Conservation (phyloP, 2,888 invertebrate species). For the Acleris literana region DNA sequence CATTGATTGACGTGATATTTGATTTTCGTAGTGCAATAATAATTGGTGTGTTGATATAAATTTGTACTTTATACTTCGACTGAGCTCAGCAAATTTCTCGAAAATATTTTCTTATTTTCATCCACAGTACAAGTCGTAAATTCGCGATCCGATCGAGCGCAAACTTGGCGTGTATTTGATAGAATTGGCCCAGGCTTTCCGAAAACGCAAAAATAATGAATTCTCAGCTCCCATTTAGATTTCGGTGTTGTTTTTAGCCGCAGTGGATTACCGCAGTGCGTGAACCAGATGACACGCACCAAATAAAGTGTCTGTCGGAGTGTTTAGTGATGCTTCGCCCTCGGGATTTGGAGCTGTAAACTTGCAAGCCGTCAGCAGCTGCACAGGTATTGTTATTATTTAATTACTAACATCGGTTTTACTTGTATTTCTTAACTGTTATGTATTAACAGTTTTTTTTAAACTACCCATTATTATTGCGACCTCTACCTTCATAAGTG, state of each 20-base stretch:
- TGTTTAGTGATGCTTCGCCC: not conserved
- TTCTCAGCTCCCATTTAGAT: conserved; percentile 24
- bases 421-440: too few species aligned
- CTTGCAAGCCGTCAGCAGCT: not conserved
- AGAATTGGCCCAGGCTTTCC: conserved; percentile 25
- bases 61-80: conserved; percentile 4
- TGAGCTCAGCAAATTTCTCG: conserved; percentile 4
- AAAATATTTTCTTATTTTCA: conserved; percentile 22
- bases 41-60: conserved; percentile 7
- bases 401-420: too few species aligned
- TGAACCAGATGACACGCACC: conserved; percentile 14
- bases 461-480: too few species aligned
- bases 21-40: not conserved
- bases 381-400: not conserved
- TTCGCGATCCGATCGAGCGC: conserved; percentile 18
- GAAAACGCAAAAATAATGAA: conserved; percentile 26
- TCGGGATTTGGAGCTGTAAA: not conserved
- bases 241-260: conserved; percentile 17
- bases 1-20: not conserved
- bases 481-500: too few species aligned
- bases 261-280: conserved; percentile 32
- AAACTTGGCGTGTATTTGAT: conserved; percentile 25
- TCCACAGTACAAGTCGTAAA: conserved; percentile 25
- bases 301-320: not conserved
- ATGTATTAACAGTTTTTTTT: too few species aligned